Base-by-base conservation (phyloP, 2,113 vertebrate species). In the Stigmatopora argus region DNA sequence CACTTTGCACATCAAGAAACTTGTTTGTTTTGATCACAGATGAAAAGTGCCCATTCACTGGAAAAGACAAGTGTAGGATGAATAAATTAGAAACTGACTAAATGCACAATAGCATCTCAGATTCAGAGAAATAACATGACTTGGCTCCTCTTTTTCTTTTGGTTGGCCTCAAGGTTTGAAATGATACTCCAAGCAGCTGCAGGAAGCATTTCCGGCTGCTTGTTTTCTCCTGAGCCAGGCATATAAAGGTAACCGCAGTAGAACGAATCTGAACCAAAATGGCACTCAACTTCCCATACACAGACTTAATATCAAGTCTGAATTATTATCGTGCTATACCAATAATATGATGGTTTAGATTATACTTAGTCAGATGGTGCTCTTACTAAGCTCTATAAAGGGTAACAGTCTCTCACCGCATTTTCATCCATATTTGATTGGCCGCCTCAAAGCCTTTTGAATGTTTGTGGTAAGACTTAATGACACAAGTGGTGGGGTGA, bases 161-260 rank as follows among this genome's bases (percentile, higher is more conserved):
- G 82, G 78, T 88, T 86, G 86, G 87, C 86, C 80, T 89, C 77
- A 85, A 87, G 84, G 86, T 86, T 82, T 88, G 74, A 86, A 89
- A 81, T 90, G 87, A 90, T 90, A 75, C 86, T 89, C 82, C 82
- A 85, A 89, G 85, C 89, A 90, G 89, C 89, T 90, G 89, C 81
- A 48, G 74, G 83, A 90, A 89, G 86, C 87, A 89, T 90, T 89
- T 90, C 89, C 85, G 83, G 82, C 72, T 34, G 61, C 80, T 80
- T 71, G 41, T 78, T 85, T 82, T 83, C 79, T 85, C 69, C 71
- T 78, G 69, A 60, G 71, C 67, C 52, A 67, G 77, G 70, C 75
- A 68, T 74, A 73, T 51, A 38, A 64, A 84, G 61, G 77, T 79
- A 80, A 53, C 19, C 4, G 51, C 51, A 53, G 10, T 53, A 53